Evolutionary conservation across 1,140 invertebrate genomes (phyloP).

Genomic region (Drosophila baimaii): DNA sequence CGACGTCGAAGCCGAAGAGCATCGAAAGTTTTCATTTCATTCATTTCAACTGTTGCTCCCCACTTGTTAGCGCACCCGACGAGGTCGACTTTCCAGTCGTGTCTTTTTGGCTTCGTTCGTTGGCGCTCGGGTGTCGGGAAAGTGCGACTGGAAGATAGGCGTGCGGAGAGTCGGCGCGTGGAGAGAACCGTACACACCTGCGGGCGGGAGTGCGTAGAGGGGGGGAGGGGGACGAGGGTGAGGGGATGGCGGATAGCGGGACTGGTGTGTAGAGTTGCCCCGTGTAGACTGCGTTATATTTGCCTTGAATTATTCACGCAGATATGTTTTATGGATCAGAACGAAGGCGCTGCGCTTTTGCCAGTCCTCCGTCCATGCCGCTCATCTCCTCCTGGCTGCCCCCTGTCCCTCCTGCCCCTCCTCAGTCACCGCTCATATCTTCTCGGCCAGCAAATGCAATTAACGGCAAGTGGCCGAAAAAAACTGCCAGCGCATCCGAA

Average conservation of each 20-base stretch:
- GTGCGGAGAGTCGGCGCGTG: slow-evolving; percentile 13
- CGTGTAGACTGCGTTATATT: slow-evolving; percentile 79
- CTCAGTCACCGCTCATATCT: neutral
- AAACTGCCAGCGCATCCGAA: slow-evolving; percentile 20
- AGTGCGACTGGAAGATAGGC: slow-evolving; percentile 47
- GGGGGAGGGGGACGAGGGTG: too few species aligned
- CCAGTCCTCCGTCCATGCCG: slow-evolving; percentile 5
- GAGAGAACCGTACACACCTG: slow-evolving; percentile 23
- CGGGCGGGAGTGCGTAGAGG: slow-evolving; percentile 24
- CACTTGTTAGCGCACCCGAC: slow-evolving; percentile 79
- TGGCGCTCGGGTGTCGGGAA: neutral
- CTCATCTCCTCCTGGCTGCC: neutral
- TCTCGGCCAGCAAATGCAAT: slow-evolving; percentile 57
- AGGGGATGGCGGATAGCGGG: too few species aligned
- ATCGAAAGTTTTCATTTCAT: slow-evolving; percentile 61
- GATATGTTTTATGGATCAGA: slow-evolving; percentile 72
- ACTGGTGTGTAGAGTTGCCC: slow-evolving; percentile 32
- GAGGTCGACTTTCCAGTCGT: slow-evolving; percentile 27
- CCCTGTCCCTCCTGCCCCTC: too few species aligned
- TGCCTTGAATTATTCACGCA: slow-evolving; percentile 74
- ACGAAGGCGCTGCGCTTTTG: slow-evolving; percentile 68
- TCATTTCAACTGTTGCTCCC: slow-evolving; percentile 81
- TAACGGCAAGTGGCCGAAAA: slow-evolving; percentile 35
- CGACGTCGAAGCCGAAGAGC: slow-evolving; percentile 29
- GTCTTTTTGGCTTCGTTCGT: neutral